phyloP scores from a whole-genome alignment of 2,888 invertebrate genomes.

The Limnephilus lunatus region DNA sequence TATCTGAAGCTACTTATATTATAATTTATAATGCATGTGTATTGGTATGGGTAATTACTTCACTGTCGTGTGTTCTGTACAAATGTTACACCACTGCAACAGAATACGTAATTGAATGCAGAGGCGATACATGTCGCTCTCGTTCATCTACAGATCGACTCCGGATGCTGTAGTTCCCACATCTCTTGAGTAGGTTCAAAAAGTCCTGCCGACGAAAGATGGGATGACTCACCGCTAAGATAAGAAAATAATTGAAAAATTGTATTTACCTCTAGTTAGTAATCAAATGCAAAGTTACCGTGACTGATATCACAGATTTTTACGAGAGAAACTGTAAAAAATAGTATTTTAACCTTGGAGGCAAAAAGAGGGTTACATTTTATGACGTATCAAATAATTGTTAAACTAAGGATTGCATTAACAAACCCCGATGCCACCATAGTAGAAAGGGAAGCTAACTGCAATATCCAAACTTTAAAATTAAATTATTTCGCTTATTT shows the following conservation, averaged over 20 bases:
- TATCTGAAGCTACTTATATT: neutral
- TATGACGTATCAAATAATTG: no score
- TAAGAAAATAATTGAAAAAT: neutral
- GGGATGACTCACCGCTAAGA: neutral
- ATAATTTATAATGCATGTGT: neutral
- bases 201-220: neutral
- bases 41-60: neutral
- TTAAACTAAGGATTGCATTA: no score
- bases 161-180: conserved; percentile 17
- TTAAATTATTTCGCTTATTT: no score
- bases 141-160: neutral
- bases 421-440: no score
- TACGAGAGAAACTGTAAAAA: no score
- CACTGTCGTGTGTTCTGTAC: neutral
- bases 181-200: neutral
- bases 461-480: no score
- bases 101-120: conserved; percentile 2
- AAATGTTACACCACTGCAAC: neutral
- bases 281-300: neutral
- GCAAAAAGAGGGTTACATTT: no score
- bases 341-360: no score
- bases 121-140: conserved; percentile 23
- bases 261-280: neutral
- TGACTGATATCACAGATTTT: no score
- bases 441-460: no score